Evolutionary conservation across 2,888 invertebrate genomes (phyloP).

Genomic region (Lasioglossum marginatum): DNA sequence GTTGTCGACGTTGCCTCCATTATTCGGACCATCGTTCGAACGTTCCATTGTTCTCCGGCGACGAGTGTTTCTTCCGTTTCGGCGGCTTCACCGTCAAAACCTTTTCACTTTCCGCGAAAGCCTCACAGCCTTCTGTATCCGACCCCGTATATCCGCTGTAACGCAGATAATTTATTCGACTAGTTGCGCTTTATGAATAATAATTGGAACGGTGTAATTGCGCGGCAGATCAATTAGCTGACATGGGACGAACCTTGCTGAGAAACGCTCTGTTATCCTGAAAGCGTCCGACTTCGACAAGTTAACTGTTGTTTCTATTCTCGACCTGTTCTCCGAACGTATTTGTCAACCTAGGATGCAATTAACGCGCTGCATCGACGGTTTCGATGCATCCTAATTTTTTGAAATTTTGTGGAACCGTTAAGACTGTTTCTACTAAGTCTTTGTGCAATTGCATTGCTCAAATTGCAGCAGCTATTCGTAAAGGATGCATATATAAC

Average conservation of each 20-base stretch:
- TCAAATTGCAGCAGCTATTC: no score
- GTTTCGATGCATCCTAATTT: background rate
- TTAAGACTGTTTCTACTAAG: background rate
- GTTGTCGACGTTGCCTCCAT: constrained; percentile 27
- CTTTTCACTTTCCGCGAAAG: background rate
- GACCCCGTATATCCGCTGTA: background rate
- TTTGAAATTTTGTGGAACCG: background rate
- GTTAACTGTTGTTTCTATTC: background rate
- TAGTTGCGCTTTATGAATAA: constrained; percentile 17
- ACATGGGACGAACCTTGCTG: background rate
- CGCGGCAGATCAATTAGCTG: background rate
- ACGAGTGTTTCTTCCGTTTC: constrained; percentile 27
- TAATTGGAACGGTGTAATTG: background rate
- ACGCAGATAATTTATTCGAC: constrained; percentile 18
- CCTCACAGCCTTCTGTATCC: background rate
- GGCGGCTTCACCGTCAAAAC: constrained; percentile 6
- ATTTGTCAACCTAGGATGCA: background rate
- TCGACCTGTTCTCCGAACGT: background rate
- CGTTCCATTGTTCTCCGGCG: constrained; percentile 19
- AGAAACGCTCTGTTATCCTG: background rate
- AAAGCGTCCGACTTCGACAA: background rate
- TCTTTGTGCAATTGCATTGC: no score
- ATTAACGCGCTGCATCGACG: background rate
- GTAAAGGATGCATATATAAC: background rate
- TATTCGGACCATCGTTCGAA: constrained; percentile 22